phyloP scores from a whole-genome alignment of 2,113 vertebrate species.

The Bungarus multicinctus region DNA sequence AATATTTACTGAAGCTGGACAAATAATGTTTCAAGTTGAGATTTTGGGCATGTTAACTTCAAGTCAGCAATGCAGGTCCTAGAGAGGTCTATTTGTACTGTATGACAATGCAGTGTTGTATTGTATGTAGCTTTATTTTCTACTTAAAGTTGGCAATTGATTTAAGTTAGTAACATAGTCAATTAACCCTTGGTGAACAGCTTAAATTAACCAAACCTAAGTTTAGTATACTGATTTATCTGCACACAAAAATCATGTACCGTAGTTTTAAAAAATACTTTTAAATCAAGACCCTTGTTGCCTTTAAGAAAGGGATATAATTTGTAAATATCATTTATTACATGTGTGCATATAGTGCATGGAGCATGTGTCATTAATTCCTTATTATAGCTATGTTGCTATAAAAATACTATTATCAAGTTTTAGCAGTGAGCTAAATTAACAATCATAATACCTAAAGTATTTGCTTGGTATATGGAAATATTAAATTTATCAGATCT shows the following conservation, averaged over 20 bases:
- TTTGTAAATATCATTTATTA: not conserved
- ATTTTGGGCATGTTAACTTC: not conserved
- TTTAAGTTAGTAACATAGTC: not conserved
- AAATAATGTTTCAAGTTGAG: not conserved
- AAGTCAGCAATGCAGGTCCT: not conserved
- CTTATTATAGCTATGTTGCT: not conserved
- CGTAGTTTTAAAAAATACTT: not conserved
- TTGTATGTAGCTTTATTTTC: not conserved
- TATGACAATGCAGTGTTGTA: not conserved
- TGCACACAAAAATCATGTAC: not conserved
- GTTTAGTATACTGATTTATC: not conserved
- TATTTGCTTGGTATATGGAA: not conserved
- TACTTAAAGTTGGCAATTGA: not conserved
- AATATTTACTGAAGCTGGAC: not conserved
- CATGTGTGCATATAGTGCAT: not conserved
- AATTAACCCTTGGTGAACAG: not conserved
- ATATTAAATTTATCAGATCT: not conserved
- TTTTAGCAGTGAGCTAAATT: not conserved
- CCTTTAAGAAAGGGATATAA: not conserved
- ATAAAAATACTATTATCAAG: not conserved
- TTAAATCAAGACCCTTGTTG: not conserved
- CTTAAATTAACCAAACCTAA: not conserved
- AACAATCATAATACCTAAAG: not conserved
- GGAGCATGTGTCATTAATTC: not conserved
- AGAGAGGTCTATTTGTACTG: not conserved